These are phyloP conservation scores for Huso huso DNA, from an alignment of 2,797 vertebrate species.

Conservation along the genomic window DNA sequence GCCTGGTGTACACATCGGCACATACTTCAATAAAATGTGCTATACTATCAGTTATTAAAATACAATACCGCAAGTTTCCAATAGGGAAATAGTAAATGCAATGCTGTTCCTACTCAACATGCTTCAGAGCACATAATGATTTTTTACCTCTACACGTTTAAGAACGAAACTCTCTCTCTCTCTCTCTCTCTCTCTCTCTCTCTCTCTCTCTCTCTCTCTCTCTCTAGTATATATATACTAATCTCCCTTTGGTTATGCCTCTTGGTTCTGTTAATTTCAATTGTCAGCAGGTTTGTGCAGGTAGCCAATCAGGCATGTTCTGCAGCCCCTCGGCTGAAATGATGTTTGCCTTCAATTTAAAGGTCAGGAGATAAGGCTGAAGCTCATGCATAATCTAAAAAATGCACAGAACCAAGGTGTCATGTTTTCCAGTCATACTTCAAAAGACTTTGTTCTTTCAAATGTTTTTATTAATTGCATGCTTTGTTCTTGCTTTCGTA, in stretches of 20 bases:
- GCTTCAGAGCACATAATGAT: constrained; percentile 60
- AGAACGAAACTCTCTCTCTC: constrained; percentile 35
- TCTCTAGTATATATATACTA: constrained; percentile 11
- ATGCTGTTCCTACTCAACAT: constrained; percentile 41
- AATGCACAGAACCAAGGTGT: constrained; percentile 31
- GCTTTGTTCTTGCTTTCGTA: constrained; percentile 10
- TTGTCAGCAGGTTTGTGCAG: constrained; percentile 56
- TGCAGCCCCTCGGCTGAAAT: constrained; percentile 48
- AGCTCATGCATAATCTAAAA: constrained; percentile 59
- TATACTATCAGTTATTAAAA: constrained; percentile 11
- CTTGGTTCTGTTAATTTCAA: constrained; percentile 55
- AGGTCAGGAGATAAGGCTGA: constrained; percentile 66
- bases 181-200: not conserved
- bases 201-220: constrained; percentile 35
- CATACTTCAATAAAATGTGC: not conserved
- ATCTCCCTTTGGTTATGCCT: constrained; percentile 44
- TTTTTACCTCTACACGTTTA: constrained; percentile 48
- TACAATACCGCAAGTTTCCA: not conserved
- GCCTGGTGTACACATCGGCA: too few relatives aligned
- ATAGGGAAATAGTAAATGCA: constrained; percentile 36
- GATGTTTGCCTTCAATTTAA: constrained; percentile 62
- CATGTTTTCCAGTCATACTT: constrained; percentile 26
- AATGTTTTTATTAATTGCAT: constrained; percentile 2
- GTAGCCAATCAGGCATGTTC: constrained; percentile 53
- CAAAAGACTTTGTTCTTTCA: constrained; percentile 39